A percentile compares a stretch with the other conserved stretches of the same genome.
These are phyloP conservation scores for Lasioglossum malachurum DNA, from an alignment of 2,888 invertebrate genomes.

Conservation along the genomic window DNA sequence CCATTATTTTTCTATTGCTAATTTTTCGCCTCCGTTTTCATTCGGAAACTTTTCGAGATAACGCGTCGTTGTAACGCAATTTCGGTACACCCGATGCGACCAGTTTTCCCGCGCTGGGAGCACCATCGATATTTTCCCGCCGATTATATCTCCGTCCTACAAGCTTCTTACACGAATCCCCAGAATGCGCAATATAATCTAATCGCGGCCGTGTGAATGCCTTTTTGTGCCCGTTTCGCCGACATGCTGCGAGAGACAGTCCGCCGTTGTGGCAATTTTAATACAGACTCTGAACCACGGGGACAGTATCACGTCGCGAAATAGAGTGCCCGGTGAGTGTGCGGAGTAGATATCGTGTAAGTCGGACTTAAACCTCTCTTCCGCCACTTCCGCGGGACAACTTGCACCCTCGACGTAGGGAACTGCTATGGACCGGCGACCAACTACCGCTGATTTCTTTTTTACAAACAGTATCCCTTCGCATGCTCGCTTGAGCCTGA, in stretches of 20 bases:
- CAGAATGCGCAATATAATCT: slow-evolving; percentile 60
- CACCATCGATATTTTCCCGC: slow-evolving; percentile 8
- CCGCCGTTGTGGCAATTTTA: slow-evolving; percentile 79
- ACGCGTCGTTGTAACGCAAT: neutral
- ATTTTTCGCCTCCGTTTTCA: neutral
- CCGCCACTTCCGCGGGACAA: slow-evolving; percentile 60
- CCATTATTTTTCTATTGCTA: neutral
- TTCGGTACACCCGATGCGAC: no score
- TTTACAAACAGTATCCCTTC: slow-evolving; percentile 32
- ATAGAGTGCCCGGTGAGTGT: slow-evolving; percentile 80
- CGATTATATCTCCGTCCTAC: slow-evolving; percentile 37
- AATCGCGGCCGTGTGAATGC: slow-evolving; percentile 49
- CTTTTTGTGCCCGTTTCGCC: slow-evolving; percentile 43
- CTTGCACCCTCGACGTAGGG: slow-evolving; percentile 34
- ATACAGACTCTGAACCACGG: slow-evolving; percentile 73
- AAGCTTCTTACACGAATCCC: slow-evolving; percentile 68
- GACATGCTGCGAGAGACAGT: slow-evolving; percentile 45
- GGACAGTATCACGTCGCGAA: slow-evolving; percentile 76
- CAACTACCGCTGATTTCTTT: slow-evolving; percentile 28
- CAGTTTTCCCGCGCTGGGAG: no score
- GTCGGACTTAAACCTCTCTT: slow-evolving; percentile 81
- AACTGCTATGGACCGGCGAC: slow-evolving; percentile 28
- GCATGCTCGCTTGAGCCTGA: neutral
- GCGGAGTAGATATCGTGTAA: slow-evolving; percentile 84
- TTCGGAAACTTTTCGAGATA: neutral